Percentiles rank a stretch among this genome's conserved stretches.
phyloP scores from a whole-genome alignment of 2,113 vertebrate species.

The Butastur rufipennis region DNA sequence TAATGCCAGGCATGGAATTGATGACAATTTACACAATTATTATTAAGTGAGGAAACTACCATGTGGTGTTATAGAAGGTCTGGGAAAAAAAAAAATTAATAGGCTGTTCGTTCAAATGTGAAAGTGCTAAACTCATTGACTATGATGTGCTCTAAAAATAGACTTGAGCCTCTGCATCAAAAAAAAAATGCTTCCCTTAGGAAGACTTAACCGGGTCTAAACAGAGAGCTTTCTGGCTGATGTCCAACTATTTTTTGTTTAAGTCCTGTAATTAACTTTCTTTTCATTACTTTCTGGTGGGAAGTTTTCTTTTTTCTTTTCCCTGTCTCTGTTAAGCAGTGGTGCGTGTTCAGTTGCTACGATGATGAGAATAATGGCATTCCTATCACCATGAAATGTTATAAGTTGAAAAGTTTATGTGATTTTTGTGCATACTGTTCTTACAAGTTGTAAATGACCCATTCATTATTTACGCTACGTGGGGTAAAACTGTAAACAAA shows the following conservation, averaged over 20 bases:
- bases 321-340: not conserved
- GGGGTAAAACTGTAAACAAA: not conserved
- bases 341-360: not conserved
- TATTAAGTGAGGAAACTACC: not conserved
- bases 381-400: not conserved
- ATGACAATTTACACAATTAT: not conserved
- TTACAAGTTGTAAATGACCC: not conserved
- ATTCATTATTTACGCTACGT: rapidly evolving
- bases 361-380: not conserved
- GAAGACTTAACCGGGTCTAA: slow-evolving; percentile 10
- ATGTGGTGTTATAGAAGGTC: not conserved
- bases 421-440: not conserved
- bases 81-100: not conserved
- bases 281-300: not conserved
- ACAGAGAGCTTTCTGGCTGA: not conserved
- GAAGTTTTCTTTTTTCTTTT: not conserved
- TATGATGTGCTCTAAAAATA: slow-evolving; percentile 22
- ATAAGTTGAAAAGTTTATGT: not conserved
- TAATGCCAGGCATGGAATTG: not conserved
- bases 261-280: not conserved
- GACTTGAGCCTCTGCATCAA: not conserved
- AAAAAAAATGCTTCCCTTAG: slow-evolving; percentile 10
- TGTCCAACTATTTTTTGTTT: not conserved
- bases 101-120: not conserved
- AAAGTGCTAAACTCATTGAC: not conserved